Evolutionary conservation across 2,888 invertebrate species (phyloP), one percentile per base, ranked within the genome.

Genomic region (Synergus laeviventris): DNA sequence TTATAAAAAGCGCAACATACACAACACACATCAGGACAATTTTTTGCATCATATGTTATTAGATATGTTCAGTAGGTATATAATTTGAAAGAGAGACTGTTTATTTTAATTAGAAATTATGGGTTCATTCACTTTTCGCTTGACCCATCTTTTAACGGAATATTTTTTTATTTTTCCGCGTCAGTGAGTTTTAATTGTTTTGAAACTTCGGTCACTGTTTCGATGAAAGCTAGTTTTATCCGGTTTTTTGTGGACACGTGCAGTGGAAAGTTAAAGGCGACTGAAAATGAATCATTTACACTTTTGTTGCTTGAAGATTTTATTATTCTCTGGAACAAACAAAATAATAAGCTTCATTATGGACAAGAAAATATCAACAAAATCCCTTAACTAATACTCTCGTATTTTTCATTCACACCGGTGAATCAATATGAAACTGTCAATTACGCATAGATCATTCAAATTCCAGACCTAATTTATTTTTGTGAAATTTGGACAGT

Each of bases 71-170:
- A n/a, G n/a, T n/a, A n/a, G n/a, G n/a, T n/a, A n/a, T n/a, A n/a
- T n/a, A 31, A 31, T 5, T 31, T 31, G 5, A 18, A 18, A 16
- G n/a, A 49, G n/a, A 49, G 2, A 54, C 11, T 24, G 11, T 24
- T 24, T 59, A 59, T 14, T 59, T 11, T 14, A 56, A 18, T n/a
- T 14, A 8, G 0, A 11, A 18, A 56, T 56, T 21, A 24, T 11
- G 56, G 4, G 56, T 24, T 56, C 21, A 56, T 56, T 56, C 56
- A 56, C 56, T 56, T 56, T 24, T 56, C 56, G 21, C 21, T 56
- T 56, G 56, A 56, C 21, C 12, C 56, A 21, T 2, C 21, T 4
- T 24, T 56, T 56, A 21, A 21, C 7, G n/a, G 49, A 49, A n/a
- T 8, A 49, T 49, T 49, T 49, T 56, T 4, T 56, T 56, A 56